Base-by-base conservation (phyloP, 2,797 vertebrate species). In the Borostomias antarcticus region DNA sequence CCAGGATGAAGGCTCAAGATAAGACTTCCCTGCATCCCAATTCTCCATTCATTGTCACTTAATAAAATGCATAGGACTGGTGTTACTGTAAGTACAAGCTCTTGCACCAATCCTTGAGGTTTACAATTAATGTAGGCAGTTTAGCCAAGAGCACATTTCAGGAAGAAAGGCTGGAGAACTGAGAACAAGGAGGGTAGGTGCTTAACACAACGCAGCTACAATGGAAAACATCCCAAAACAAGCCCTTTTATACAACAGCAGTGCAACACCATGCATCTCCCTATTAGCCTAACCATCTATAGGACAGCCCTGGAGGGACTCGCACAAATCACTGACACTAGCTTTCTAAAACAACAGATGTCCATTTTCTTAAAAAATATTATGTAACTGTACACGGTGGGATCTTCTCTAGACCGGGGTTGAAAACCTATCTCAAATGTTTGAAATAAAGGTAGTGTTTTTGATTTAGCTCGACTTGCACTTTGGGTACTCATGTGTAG, bases 181-280 rank as follows among this genome's bases (percentile, higher is more conserved):
- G 40, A 17, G 15, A 45, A 5, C 19, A 68, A 21, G 15, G 6
- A 60, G 25, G 25, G 17, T 23, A 37, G 37, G 21, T 15, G 28
- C 33, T 56, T 50, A 26, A 45, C 45, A 67, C 48, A 51, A 28
- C 26, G 28, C 28, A 2, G 58, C 25, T 37, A 52, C 15, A 25
- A 13, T 37, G 21, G 19, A 53, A 52, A 52, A 40, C 26, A 51
- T 37, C 57, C 65, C 43, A 9, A 26, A 52, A 37, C 47, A 58
- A 37, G 29, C 51, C 11, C 17, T 32, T n/a, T 48, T 47, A 26
- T 48, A 62, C 45, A 48, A 51, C 47, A 68, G 66, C 66, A 30
- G 32, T 40, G 56, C 28, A 52, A 58, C 60, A 52, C 48, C 11
- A 25, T 17, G 10, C 13, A 26, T 65, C 5, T 25, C 37, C 48